Base-by-base conservation (phyloP, 1,140 invertebrate genomes). In the Heterodera schachtii region DNA sequence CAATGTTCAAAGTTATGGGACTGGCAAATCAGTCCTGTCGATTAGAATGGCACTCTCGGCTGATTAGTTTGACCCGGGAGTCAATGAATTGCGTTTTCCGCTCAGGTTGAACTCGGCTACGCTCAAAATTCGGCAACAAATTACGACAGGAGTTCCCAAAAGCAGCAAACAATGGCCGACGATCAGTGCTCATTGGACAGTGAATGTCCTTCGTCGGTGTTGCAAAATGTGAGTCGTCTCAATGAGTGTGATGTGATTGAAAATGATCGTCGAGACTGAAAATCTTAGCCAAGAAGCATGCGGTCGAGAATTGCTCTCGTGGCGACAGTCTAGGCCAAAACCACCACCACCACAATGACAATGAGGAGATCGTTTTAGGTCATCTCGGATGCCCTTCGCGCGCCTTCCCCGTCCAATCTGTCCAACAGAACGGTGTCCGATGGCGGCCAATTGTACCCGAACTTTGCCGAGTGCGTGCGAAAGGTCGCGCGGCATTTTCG, bases 371-470 rank as follows among this genome's bases (percentile, higher is more conserved):
- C 31, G 31, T 31, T 31, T 31, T 19, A 64, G 57, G 57, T 19
- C 13, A 64, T 64, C 19, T 64, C 57, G 11, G 57, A 64, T 64
- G 57, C 57, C 57, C 57, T 64, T 4, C 31, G 57, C 43, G 66
- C 75, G 44, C 11, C 49, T 41, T 52, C 46, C 4, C 57, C 43
- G 3, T 60, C 31, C 13, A 75, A 47, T 52, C 13, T 60, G 13
- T 60, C 31, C 19, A 60, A n/a, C 16, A 44, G 75, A 43, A 76
- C 57, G 57, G 66, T 19, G 16, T 64, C 57, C 75, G 46, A 41
- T 75, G 49, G 41, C 11, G 75, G 66, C n/a, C 75, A 76, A 76
- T 76, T 76, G 66, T 76, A 76, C 44, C 75, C 75, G 41, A 76
- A 76, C 66, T 44, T 76, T 76, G 75, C 57, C 43, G 75, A 76